Base-by-base conservation (phyloP, 2,113 vertebrate genomes). In the Trichechus manatus region DNA sequence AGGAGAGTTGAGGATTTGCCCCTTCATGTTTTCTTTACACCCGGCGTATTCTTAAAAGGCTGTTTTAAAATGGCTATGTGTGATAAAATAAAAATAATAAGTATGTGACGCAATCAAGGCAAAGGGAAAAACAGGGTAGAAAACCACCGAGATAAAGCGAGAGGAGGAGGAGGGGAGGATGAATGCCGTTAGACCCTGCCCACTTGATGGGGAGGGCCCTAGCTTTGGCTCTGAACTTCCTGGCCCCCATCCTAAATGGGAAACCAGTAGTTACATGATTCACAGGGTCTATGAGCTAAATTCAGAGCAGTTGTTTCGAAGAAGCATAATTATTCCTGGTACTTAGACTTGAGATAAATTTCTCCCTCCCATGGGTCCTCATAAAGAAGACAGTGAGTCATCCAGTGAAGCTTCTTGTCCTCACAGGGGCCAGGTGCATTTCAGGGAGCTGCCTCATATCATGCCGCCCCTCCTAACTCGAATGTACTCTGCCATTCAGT, bases 371-470 rank as follows among this genome's bases (percentile, higher is more conserved):
- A 5, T 23, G 92, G 50, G 75, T 68, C 68, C 59, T 74, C 87
- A 66, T 91, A 89, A 97, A 94, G 87, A 91, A 82, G 86, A 53
- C 81, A 79, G 25, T 87, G 91, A 94, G 36, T 94, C 86, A 89
- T 80, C 68, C 39, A 22, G 13, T n/a, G 53, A 39, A 42, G 27
- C 33, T 72, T 19, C 8, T 33, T 10, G 9, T 72, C 81, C 42
- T 66, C 44, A 29, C 29, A 0, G 1, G 31, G n/a, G 5, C 13
- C 0, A 1, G 10, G 68, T 7, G 4, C 22, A 3, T 59, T 88
- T 68, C 39, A 13, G 2, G 17, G 59, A 31, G 20, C 50, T 72
- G 50, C 25, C 47, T 61, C 36, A 13, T 1, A 3, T 29, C 11
- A 10, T 39, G 42, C 0, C 39, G 33, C 1, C 90, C 56, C 39